Evolutionary conservation across 2,888 invertebrate genomes (phyloP).

Genomic region (Cecidostiba fungosa): DNA sequence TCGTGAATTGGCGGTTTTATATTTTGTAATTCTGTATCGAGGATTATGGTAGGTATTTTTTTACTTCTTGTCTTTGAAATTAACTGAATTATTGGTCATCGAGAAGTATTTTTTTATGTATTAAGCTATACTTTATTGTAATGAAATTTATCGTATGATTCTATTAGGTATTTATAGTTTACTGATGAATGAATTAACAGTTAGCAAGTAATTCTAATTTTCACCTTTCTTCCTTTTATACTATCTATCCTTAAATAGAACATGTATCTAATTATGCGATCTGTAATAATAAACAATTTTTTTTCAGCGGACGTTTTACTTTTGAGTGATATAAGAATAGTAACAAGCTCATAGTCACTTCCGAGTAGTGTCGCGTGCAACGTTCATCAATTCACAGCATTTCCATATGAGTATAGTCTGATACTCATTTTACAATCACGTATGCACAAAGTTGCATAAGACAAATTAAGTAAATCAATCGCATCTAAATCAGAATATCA

Average conservation of each 20-base stretch:
- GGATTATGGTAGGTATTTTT: too few relatives aligned
- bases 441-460: neutral
- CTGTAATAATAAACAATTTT: neutral
- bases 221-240: too few relatives aligned
- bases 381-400: conserved; percentile 25
- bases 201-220: too few relatives aligned
- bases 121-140: too few relatives aligned
- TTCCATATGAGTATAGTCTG: conserved; percentile 6
- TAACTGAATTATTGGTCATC: too few relatives aligned
- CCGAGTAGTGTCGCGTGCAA: conserved; percentile 37
- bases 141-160: too few relatives aligned
- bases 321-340: conserved; percentile 6
- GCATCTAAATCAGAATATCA: neutral
- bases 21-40: too few relatives aligned
- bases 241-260: too few relatives aligned
- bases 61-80: too few relatives aligned
- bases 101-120: too few relatives aligned
- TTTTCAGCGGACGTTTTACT: neutral
- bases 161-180: too few relatives aligned
- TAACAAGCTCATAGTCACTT: conserved; percentile 20
- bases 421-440: neutral
- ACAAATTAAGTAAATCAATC: neutral
- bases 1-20: neutral
- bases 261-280: neutral
- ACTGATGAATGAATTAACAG: too few relatives aligned